Conservation (phyloP, 2,797 vertebrate species). For the Dicrostonyx torquatus region DNA sequence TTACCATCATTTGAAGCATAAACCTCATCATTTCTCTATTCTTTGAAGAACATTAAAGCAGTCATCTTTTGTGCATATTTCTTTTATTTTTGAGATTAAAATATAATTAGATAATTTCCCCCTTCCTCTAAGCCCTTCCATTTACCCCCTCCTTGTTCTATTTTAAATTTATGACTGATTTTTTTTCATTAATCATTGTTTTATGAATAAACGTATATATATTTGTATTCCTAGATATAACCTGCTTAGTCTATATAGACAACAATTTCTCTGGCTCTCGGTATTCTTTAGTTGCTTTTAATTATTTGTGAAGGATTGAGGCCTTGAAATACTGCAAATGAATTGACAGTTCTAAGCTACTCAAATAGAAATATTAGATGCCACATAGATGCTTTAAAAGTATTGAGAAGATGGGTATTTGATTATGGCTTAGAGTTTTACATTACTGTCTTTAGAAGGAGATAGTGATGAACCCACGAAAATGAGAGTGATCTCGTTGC, state of each 20-base stretch:
- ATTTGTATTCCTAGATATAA: neutral
- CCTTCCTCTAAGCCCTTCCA: neutral
- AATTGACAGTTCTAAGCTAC: neutral
- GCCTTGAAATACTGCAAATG: neutral
- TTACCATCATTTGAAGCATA: slow-evolving; percentile 13
- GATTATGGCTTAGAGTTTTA: neutral
- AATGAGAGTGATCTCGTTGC: neutral
- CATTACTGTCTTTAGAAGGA: neutral
- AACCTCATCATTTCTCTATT: neutral
- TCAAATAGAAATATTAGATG: neutral
- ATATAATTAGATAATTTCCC: neutral
- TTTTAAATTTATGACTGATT: neutral
- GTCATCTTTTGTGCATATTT: neutral
- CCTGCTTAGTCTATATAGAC: neutral
- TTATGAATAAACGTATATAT: neutral
- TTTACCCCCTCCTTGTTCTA: neutral
- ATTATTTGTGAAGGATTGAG: neutral
- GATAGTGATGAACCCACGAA: neutral
- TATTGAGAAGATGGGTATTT: neutral
- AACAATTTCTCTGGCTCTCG: neutral
- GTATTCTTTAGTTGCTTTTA: neutral
- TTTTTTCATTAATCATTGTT: neutral
- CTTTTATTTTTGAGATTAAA: neutral
- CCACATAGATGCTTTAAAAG: neutral
- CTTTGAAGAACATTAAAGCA: neutral